phyloP scores from a whole-genome alignment of 2,113 vertebrate genomes.

The Phalacrocorax carbo region DNA sequence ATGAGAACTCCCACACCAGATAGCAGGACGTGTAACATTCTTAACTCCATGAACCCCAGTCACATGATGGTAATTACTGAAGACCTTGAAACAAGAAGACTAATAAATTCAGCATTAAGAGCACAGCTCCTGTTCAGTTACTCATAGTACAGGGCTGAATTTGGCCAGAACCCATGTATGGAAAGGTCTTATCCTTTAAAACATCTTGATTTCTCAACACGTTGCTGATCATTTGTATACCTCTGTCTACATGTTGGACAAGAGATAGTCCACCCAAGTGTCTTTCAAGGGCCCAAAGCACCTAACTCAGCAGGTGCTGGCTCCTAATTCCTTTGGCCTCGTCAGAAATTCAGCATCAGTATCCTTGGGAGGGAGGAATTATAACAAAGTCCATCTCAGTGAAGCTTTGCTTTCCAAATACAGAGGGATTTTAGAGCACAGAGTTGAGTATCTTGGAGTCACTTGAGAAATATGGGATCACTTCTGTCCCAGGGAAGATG shows the following conservation, averaged over 20 bases:
- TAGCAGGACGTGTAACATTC: conserved; percentile 51
- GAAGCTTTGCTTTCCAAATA: background rate
- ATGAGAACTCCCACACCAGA: conserved; percentile 43
- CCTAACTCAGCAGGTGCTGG: background rate
- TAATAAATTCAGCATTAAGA: conserved; percentile 46
- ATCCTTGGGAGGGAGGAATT: background rate
- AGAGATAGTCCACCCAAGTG: background rate
- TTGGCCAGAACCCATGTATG: background rate
- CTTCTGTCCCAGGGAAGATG: background rate
- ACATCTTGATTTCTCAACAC: conserved; percentile 32
- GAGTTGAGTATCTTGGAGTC: background rate
- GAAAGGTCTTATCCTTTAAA: background rate
- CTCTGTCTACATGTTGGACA: background rate
- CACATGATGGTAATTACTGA: conserved; percentile 50
- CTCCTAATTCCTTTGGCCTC: background rate
- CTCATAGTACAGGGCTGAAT: background rate
- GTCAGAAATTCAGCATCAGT: background rate
- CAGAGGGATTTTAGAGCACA: background rate
- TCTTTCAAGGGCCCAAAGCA: background rate
- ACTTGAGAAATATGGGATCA: background rate
- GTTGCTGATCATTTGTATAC: background rate
- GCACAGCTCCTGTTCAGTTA: conserved; percentile 36
- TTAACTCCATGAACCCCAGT: conserved; percentile 51
- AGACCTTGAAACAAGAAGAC: conserved; percentile 42
- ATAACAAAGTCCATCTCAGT: background rate